These are phyloP conservation scores for Oreochromis tanganicae DNA, from an alignment of 2,113 vertebrate species.

Conservation along the genomic window DNA sequence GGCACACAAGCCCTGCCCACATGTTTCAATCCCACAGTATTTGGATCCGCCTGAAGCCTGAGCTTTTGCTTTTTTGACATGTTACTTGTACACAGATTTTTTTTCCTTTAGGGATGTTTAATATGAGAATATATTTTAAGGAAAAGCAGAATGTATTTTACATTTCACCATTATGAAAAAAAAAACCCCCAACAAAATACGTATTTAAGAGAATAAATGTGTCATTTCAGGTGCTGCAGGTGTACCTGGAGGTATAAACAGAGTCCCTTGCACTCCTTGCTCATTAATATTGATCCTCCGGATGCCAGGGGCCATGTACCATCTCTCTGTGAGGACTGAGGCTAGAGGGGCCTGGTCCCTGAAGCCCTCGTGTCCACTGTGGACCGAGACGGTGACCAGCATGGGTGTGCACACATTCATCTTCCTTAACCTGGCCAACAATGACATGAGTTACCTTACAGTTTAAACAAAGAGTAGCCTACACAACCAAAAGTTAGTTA, in stretches of 20 bases:
- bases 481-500: neutral
- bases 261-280: constrained; percentile 48
- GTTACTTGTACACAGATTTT: neutral
- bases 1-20: neutral
- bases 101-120: neutral
- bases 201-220: neutral
- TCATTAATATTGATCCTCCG: constrained; percentile 45
- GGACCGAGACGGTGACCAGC: constrained; percentile 57
- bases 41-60: neutral
- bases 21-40: neutral
- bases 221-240: neutral
- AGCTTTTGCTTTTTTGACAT: neutral
- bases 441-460: neutral
- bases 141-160: neutral
- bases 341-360: constrained; percentile 30
- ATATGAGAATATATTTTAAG: neutral
- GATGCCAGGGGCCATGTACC: constrained; percentile 71
- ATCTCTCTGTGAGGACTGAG: constrained; percentile 60
- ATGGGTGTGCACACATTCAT: constrained; percentile 52
- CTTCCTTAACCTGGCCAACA: constrained; percentile 64
- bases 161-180: neutral
- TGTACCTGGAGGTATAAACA: constrained; percentile 72
- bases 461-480: neutral
- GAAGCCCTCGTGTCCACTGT: constrained; percentile 57
- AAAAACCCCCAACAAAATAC: neutral